phyloP scores from a whole-genome alignment of 2,113 vertebrate species.

The Phycodurus eques region DNA sequence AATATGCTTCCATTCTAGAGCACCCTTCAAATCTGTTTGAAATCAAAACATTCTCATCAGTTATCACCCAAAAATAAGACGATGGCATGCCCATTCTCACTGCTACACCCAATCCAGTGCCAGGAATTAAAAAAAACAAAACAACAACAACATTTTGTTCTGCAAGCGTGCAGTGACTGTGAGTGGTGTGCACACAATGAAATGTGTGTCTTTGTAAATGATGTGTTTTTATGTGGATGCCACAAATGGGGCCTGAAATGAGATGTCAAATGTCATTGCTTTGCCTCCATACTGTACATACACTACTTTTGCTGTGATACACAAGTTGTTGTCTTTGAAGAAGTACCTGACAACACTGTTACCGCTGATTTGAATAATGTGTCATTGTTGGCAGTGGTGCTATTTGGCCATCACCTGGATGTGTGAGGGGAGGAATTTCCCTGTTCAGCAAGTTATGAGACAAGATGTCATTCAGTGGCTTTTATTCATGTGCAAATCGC shows the following conservation, averaged over 20 bases:
- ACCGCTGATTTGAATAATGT: constrained; percentile 43
- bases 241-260: constrained; percentile 50
- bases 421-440: constrained; percentile 48
- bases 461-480: constrained; percentile 60
- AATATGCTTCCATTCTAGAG: constrained; percentile 66
- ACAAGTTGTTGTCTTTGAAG: background rate
- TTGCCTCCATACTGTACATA: constrained; percentile 33
- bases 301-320: constrained; percentile 21
- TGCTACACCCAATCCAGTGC: constrained; percentile 53
- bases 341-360: constrained; percentile 17
- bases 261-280: constrained; percentile 34
- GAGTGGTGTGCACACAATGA: constrained; percentile 59
- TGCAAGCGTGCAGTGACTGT: constrained; percentile 63
- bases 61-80: constrained; percentile 46
- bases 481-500: constrained; percentile 65
- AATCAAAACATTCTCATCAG: constrained; percentile 54
- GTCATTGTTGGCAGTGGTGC: constrained; percentile 42
- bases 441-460: constrained; percentile 56
- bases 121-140: constrained; percentile 23
- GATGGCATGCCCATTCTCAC: constrained; percentile 65
- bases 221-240: constrained; percentile 24
- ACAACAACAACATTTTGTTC: constrained; percentile 28
- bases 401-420: constrained; percentile 36
- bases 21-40: constrained; percentile 39
- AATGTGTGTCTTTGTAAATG: constrained; percentile 23